Base-by-base conservation (phyloP, 2,888 invertebrate genomes). In the Dasysyrphus tricinctus region DNA sequence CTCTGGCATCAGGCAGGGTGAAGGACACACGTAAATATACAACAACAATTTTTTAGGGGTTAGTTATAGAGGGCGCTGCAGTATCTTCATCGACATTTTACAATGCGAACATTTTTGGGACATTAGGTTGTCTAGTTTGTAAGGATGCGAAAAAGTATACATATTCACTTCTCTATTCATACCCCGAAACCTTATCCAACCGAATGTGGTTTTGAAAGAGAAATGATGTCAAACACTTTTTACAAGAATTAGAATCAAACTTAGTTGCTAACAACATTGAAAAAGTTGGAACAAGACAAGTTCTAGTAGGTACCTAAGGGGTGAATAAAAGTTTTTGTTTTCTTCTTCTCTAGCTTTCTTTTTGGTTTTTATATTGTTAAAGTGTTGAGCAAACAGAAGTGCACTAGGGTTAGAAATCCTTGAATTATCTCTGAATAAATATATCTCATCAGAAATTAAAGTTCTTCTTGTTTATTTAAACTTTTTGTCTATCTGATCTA, bases 71-170 rank as follows among this genome's bases (percentile, higher is more conserved):
- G 57, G 34, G 34, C 7, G n/a, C 54, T n/a, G 4, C 19, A 59
- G 54, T 6, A 63, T 54, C 32, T 75, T 86, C 74, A 74, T 82
- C 81, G 61, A 59, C 61, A 72, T 86, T 77, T 78, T 72, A 86
- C 86, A 86, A 65, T 82, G 75, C 72, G 67, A 65, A 86, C 78
- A 72, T 59, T 75, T 75, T 70, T 57, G 74, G 57, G 51, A 78
- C 78, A 78, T 74, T 77, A 70, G 63, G 16, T 56, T 44, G 29
- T 16, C 2, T 39, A 39, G 24, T 9, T 5, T 19, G 11, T 3
- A 39, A 14, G 16, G 11, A 16, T 14, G 14, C 19, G 6, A 42
- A 42, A 34, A 57, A 6, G 8, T 34, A 3, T n/a, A n/a, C n/a
- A n/a, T 1, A 34, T 59, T 59, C 16, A 39, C 59, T 19, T 24